A percentile compares a stretch with the other conserved stretches of the same genome.
Evolutionary conservation across 1,140 invertebrate genomes (phyloP).

Genomic region (Calliopsis andreniformis): DNA sequence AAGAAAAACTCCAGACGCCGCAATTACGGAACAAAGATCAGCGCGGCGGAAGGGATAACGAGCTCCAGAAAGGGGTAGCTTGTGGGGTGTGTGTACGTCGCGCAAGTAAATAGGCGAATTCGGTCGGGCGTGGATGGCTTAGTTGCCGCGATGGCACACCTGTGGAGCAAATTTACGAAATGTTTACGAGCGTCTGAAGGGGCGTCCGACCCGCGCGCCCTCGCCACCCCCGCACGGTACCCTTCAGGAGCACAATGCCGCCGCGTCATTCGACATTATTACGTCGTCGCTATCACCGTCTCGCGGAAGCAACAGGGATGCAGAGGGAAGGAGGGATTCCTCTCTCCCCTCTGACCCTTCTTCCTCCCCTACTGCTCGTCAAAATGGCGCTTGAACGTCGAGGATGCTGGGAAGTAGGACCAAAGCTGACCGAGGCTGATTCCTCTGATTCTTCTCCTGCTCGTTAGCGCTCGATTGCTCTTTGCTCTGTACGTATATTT

Average conservation of each 20-base stretch:
- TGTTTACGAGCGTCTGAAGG: constrained; percentile 80
- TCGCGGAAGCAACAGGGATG: constrained; percentile 55
- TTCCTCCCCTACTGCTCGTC: constrained; percentile 18
- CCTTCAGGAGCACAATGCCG: constrained; percentile 71
- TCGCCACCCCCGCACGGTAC: constrained; percentile 55
- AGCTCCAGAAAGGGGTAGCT: constrained; percentile 39
- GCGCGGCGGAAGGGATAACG: constrained; percentile 34
- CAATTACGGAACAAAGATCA: constrained; percentile 41
- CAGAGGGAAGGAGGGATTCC: constrained; percentile 39
- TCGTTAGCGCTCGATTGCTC: constrained; percentile 19
- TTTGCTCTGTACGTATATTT: constrained; percentile 1
- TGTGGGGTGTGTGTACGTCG: constrained; percentile 44
- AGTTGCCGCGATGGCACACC: constrained; percentile 79
- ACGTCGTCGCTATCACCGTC: constrained; percentile 73
- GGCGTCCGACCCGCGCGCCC: constrained; percentile 65
- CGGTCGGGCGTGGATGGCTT: constrained; percentile 74
- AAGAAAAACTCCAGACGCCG: constrained; percentile 39
- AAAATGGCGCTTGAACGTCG: not conserved
- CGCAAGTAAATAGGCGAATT: constrained; percentile 77
- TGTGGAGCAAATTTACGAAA: constrained; percentile 82
- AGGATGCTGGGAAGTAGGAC: no score
- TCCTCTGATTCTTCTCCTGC: not conserved
- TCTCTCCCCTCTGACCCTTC: constrained; percentile 24
- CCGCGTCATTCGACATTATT: constrained; percentile 77
- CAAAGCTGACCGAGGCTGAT: no score